Evolutionary conservation across 2,888 invertebrate species (phyloP), one percentile per base, ranked within the genome.

Genomic region (Fragum sueziense): DNA sequence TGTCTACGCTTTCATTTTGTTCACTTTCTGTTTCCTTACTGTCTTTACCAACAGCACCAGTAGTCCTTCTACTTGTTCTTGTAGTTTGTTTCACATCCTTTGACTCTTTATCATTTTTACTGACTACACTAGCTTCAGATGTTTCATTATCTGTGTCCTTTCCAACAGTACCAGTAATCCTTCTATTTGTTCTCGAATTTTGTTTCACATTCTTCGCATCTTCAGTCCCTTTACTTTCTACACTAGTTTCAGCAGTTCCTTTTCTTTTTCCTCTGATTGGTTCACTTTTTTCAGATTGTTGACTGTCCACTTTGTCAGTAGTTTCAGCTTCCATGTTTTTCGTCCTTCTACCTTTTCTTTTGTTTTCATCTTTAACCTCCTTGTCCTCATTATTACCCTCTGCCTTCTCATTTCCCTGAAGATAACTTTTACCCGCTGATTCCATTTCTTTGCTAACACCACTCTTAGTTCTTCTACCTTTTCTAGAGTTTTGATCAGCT

Each of bases 381-480:
- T 62, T 62, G 33, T 3, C 9, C 25, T 62, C 33, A 31, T 31
- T 31, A 62, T 2, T 67, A 33, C 4, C 67, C 3, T n/a, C 62
- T n/a, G 25, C 33, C 25, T 57, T 3, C n/a, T 27, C 7, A 47
- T 14, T 20, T 9, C n/a, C 47, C 17, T 47, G 4, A 9, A n/a
- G 2, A n/a, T n/a, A n/a, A n/a, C n/a, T n/a, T n/a, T n/a, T n/a
- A 27, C 20, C 37, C 22, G n/a, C 59, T 47, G n/a, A 14, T 20
- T 62, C 71, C 47, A 6, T 3, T 37, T 62, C 62, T 34, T 37
- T 59, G 20, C 20, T 41, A 0, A 17, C 25, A 41, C 25, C 17
- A 0, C 25, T 25, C 20, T 67, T 67, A 0, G 67, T 67, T 67
- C 47, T 47, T 47, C 67, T 67, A 67, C 67, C 20, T 41, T 25